These are phyloP conservation scores for Ischnura elegans DNA, from an alignment of 2,888 invertebrate species.

Conservation along the genomic window DNA sequence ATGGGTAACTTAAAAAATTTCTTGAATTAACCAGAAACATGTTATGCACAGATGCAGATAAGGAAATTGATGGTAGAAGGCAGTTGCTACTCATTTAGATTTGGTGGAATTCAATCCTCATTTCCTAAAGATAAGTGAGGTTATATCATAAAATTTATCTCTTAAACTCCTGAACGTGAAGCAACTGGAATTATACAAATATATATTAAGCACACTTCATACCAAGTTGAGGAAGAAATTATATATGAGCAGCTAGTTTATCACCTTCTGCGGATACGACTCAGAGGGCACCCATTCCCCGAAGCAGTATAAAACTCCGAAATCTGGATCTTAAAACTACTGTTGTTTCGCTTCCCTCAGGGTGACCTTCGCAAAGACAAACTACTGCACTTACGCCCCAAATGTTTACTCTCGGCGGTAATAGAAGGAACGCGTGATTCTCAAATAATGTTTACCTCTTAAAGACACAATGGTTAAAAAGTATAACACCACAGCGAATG, in stretches of 20 bases:
- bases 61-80: too few relatives aligned
- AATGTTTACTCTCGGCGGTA: too few relatives aligned
- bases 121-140: too few relatives aligned
- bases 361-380: neutral
- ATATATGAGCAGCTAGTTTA: neutral
- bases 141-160: too few relatives aligned
- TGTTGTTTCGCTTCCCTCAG: neutral
- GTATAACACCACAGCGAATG: neutral
- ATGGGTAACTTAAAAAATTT: too few relatives aligned
- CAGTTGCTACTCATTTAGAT: too few relatives aligned
- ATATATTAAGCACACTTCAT: neutral
- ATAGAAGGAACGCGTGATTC: neutral
- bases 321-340: neutral
- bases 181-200: too few relatives aligned
- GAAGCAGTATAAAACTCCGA: neutral
- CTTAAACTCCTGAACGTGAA: too few relatives aligned
- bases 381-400: neutral
- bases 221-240: neutral
- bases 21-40: too few relatives aligned
- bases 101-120: too few relatives aligned
- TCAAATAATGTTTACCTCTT: neutral
- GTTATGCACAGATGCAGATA: too few relatives aligned
- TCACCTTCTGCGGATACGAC: neutral
- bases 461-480: neutral
- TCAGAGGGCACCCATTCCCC: neutral